Evolutionary conservation across 2,888 invertebrate genomes (phyloP), one percentile per base, ranked within the genome.

Genomic region (Acleris cristana): DNA sequence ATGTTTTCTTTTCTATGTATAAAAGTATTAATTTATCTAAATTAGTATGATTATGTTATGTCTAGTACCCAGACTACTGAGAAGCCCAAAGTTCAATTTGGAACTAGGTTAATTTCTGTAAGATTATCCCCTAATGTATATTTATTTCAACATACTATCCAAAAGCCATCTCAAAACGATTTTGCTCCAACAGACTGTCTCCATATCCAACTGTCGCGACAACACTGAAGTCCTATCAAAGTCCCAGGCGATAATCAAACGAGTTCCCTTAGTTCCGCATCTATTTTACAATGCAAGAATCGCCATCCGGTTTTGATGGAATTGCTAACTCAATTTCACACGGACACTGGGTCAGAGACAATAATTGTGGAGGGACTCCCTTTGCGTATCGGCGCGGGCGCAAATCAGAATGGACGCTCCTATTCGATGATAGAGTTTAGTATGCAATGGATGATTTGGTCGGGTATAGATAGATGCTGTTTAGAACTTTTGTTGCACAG

Each of bases 261-360:
- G 61, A 57, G 61, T 57, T 48, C 18, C 57, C 34, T 5, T 21
- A 34, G 57, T 62, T 30, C 59, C 59, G 21, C 23, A 19, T 54
- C 73, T 83, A 74, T 74, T 86, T 90, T 90, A 91, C 90, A 91
- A 92, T 92, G 91, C 92, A 90, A 87, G 83, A 80, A 81, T 77
- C 75, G 82, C 74, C 82, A 78, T 80, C 83, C 81, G 78, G 85
- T 87, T 89, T 86, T 91, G 91, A 92, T 92, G 88, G 86, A 92
- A 91, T 92, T 91, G 82, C 85, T 82, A 92, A 92, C 92, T 92
- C 92, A 89, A 92, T 92, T 90, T 87, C 82, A 78, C 75, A 77
- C 79, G 70, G 80, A 78, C 85, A 88, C 80, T 91, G 83, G 90
- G 91, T 91, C 92, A 90, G 70, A 69, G 67, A 53, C 72, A 73